A percentile compares a stretch with the other conserved stretches of the same genome.
Conservation (phyloP, 2,888 invertebrate species). For the Clepsis dumicolana region DNA sequence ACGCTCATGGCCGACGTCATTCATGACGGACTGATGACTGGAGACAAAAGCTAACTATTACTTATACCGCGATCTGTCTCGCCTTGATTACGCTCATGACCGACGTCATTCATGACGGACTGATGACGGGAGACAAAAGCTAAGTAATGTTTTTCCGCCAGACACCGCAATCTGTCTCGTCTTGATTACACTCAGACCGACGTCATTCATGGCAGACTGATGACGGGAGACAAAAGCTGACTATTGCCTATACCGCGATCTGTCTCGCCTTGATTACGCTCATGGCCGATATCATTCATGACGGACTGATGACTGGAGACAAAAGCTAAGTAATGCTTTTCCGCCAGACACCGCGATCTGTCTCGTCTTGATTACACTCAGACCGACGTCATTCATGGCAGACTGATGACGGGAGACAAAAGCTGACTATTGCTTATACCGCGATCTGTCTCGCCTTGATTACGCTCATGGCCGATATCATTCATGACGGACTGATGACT, state of each 20-base stretch:
- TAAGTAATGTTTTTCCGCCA: slow-evolving; percentile 56
- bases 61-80: no score
- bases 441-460: no score
- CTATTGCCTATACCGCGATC: no score
- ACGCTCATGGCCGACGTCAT: slow-evolving; percentile 20
- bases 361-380: slow-evolving; percentile 55
- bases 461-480: background rate
- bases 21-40: background rate
- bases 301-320: no score
- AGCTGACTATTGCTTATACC: background rate
- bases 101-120: background rate
- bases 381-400: slow-evolving; percentile 9
- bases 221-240: background rate
- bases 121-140: no score
- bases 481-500: background rate
- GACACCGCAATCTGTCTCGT: slow-evolving; percentile 69
- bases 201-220: slow-evolving; percentile 1
- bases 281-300: background rate
- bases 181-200: slow-evolving; percentile 48
- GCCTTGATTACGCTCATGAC: no score
- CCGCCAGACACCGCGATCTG: slow-evolving; percentile 70
- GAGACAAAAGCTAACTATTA: background rate
- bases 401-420: background rate
- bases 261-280: no score
- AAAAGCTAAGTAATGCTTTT: no score